A percentile compares a stretch with the other conserved stretches of the same genome.
phyloP scores from a whole-genome alignment of 2,888 invertebrate species.

The Ligdia adustata region DNA sequence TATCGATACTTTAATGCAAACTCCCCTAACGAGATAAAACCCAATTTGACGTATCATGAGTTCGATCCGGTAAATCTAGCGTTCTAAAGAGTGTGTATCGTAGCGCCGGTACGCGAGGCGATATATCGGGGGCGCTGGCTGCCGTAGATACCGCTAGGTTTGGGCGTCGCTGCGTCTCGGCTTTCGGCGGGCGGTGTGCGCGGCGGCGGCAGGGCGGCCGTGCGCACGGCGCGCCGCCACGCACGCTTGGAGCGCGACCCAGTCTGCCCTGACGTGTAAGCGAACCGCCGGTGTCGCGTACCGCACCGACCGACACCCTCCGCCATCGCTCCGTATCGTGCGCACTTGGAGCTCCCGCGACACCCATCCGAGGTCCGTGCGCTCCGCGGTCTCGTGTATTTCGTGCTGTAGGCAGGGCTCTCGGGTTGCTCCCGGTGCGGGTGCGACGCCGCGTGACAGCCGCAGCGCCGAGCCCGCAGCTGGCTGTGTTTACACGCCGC shows the following conservation, averaged over 20 bases:
- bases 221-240: conserved; percentile 70
- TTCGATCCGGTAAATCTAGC: not conserved
- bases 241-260: conserved; percentile 78
- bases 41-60: conserved; percentile 18
- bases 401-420: conserved; percentile 21
- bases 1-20: conserved; percentile 60
- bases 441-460: conserved; percentile 47
- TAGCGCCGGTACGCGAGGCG: conserved; percentile 11
- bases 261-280: conserved; percentile 80
- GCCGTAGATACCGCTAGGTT: conserved; percentile 69
- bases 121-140: conserved; percentile 68
- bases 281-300: conserved; percentile 72
- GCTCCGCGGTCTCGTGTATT: conserved; percentile 18
- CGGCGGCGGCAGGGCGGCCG: conserved; percentile 62
- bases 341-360: conserved; percentile 55
- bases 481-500: conserved; percentile 79
- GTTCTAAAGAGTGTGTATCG: not conserved
- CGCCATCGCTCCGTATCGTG: conserved; percentile 63
- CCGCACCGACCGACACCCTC: conserved; percentile 54
- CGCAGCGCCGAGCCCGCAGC: conserved; percentile 61
- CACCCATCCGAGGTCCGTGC: no score
- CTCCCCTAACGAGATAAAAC: conserved; percentile 33
- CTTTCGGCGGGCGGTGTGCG: conserved; percentile 70
- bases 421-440: conserved; percentile 30
- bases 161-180: conserved; percentile 83